Base-by-base conservation (phyloP, 2,113 vertebrate species). In the Lichenostomus cassidix region DNA sequence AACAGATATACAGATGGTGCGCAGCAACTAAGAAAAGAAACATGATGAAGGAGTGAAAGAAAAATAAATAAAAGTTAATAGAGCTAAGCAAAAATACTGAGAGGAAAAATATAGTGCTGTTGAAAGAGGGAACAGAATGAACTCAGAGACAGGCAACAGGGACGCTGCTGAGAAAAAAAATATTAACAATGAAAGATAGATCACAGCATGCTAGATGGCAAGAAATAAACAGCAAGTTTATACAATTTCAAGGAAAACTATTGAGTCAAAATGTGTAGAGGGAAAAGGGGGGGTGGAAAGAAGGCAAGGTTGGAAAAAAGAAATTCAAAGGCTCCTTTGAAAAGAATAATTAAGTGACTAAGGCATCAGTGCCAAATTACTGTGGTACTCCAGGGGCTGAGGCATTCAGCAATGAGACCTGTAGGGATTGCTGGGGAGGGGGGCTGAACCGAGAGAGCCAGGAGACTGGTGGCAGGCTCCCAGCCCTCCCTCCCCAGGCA, bases 61-160 rank as follows among this genome's bases (percentile, higher is more conserved):
- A 96, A 95, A 96, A 97, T 97, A 97, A 97, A 97, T 96, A 97
- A 96, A 96, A 96, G 90, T 97, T 96, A 97, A 97, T 95, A 97
- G 95, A 97, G 93, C 96, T 96, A 95, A 97, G 94, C 94, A 92
- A 95, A 97, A 96, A 92, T 89, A 96, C 92, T 93, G 90, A 86
- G 94, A 96, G 68, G 92, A 95, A 90, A 96, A 96, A 96, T 96
- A 95, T 49, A 83, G 85, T 56, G 73, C 47, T 93, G 41, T 56
- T 93, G 90, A 90, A 95, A 83, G 74, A 89, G 47, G 59, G 90
- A 96, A 87, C 88, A 93, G 92, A 97, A 94, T 92, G 88, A 96
- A 96, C 95, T 86, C 60, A 11, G 76, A 96, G 64, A 94, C 82
- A 90, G 85, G 92, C 92, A 94, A 81, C n/a, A 47, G 88, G 92